A percentile compares a stretch with the other conserved stretches of the same genome.
These are phyloP conservation scores for Trematocara unimaculatum DNA, from an alignment of 2,113 vertebrate species.

Conservation along the genomic window DNA sequence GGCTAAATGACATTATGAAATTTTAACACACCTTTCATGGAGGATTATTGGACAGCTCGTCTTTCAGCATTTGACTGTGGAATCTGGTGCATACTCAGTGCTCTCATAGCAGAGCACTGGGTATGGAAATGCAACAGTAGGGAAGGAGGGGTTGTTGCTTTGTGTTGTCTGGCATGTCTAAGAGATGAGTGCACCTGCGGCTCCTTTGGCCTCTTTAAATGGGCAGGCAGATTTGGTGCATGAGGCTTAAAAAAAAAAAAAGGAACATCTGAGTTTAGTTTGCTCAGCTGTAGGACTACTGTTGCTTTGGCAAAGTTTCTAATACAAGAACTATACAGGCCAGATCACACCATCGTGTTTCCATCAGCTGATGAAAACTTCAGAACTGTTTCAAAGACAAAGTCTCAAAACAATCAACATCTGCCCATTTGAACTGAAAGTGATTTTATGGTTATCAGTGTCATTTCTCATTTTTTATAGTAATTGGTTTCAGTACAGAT, in stretches of 20 bases:
- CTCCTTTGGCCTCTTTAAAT: not conserved
- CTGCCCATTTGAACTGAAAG: not conserved
- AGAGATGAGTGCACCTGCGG: constrained; percentile 25
- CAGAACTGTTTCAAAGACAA: fast-evolving
- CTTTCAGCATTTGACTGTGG: constrained; percentile 1
- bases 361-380: not conserved
- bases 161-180: constrained; percentile 16
- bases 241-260: not conserved
- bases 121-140: not conserved
- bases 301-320: not conserved
- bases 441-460: not conserved
- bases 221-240: not conserved
- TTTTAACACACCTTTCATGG: constrained; percentile 7
- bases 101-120: not conserved
- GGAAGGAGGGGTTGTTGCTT: not conserved
- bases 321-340: not conserved
- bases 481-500: not conserved
- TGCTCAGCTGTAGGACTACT: not conserved
- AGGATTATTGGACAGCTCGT: not conserved
- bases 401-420: not conserved
- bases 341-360: not conserved
- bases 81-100: not conserved
- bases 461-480: not conserved
- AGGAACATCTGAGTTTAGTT: not conserved
- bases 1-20: not conserved